Evolutionary conservation across 2,888 invertebrate genomes (phyloP).

Genomic region (Hydropsyche betteni): DNA sequence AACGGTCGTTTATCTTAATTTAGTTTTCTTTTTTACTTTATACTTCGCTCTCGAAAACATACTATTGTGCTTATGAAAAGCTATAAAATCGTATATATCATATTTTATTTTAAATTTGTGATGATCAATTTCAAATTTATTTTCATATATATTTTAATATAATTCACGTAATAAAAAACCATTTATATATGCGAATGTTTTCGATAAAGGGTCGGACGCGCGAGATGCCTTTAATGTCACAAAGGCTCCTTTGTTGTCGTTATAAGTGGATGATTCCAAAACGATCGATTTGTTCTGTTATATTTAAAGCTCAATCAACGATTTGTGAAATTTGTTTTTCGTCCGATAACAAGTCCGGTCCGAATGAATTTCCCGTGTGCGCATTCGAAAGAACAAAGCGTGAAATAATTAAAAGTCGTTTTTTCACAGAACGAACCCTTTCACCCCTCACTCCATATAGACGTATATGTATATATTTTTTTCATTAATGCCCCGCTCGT

Average conservation of each 20-base stretch:
- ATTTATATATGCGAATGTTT: background rate
- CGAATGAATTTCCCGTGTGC: slow-evolving; percentile 11
- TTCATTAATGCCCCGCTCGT: background rate
- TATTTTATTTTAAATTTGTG: too few species aligned
- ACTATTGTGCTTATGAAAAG: background rate
- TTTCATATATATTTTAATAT: too few species aligned
- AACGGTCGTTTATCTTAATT: slow-evolving; percentile 21
- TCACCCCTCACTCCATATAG: background rate
- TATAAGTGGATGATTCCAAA: slow-evolving; percentile 35
- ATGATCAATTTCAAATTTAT: too few species aligned
- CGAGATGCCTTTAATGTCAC: slow-evolving; percentile 28
- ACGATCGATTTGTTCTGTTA: slow-evolving; percentile 47
- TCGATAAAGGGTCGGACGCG: slow-evolving; percentile 7
- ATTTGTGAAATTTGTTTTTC: slow-evolving; percentile 20
- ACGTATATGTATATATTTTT: background rate
- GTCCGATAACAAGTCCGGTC: slow-evolving; percentile 2
- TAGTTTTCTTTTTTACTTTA: slow-evolving; percentile 1
- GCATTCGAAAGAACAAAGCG: slow-evolving; percentile 24
- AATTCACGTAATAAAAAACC: background rate
- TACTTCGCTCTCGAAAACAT: background rate
- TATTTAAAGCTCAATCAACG: slow-evolving; percentile 32
- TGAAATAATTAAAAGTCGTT: slow-evolving; percentile 28
- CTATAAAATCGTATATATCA: too few species aligned
- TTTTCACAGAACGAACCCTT: slow-evolving; percentile 9
- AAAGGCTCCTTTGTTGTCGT: slow-evolving; percentile 29